Conservation (phyloP, 1,140 invertebrate species). For the Cylas formicarius region DNA sequence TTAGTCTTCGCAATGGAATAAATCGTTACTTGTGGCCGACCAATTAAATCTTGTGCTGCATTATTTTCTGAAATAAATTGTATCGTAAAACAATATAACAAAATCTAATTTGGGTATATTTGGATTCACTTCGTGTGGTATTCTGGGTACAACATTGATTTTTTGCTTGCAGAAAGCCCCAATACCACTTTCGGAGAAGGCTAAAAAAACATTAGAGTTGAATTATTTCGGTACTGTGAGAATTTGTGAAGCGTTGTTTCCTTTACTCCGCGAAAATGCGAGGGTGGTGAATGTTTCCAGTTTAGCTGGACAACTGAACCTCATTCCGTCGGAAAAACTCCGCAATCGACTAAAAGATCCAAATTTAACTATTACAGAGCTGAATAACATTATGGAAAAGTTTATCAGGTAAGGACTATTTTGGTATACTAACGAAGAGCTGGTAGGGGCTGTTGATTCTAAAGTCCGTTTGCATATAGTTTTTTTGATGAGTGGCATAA, state of each 20-base stretch:
- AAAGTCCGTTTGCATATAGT: background rate
- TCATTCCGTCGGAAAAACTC: slow-evolving; percentile 48
- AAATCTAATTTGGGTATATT: no score
- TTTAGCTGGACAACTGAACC: slow-evolving; percentile 50
- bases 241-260: slow-evolving; percentile 59
- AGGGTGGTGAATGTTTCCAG: slow-evolving; percentile 70
- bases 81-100: no score
- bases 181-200: slow-evolving; percentile 59
- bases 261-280: slow-evolving; percentile 56
- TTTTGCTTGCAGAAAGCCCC: slow-evolving; percentile 43
- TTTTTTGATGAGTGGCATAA: background rate
- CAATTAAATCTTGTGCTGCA: no score
- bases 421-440: no score
- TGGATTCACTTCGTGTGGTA: background rate
- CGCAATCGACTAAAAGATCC: slow-evolving; percentile 47
- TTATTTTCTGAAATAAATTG: no score
- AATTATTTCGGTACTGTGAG: slow-evolving; percentile 61
- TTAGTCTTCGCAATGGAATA: no score
- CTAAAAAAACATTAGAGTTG: slow-evolving; percentile 55
- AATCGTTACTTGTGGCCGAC: no score
- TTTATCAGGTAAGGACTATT: slow-evolving; percentile 53
- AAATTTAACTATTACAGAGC: slow-evolving; percentile 48
- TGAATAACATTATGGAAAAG: slow-evolving; percentile 53
- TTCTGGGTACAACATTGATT: background rate
- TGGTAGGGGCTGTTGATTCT: no score